Evolutionary conservation across 1,140 invertebrate genomes (phyloP).

Genomic region (Heliothis virescens): DNA sequence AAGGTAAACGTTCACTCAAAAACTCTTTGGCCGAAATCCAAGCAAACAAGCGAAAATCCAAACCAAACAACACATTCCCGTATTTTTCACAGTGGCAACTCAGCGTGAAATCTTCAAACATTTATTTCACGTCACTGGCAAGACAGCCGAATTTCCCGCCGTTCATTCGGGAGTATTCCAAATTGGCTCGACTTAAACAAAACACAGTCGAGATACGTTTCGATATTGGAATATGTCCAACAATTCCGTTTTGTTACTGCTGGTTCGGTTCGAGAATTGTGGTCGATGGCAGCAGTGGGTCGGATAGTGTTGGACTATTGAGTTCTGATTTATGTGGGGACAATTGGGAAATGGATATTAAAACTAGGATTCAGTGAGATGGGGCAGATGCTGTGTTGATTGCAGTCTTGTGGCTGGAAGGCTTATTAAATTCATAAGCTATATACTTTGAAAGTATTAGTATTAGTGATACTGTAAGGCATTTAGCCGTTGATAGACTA

Average conservation of each 20-base stretch:
- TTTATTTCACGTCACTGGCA: constrained; percentile 15
- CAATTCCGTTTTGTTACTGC: constrained; percentile 13
- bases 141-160: background rate
- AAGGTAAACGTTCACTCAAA: background rate
- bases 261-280: constrained; percentile 11
- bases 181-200: constrained; percentile 33
- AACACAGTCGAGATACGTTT: constrained; percentile 37
- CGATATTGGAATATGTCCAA: constrained; percentile 43
- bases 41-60: background rate
- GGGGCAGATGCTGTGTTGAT: too few species aligned
- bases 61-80: background rate
- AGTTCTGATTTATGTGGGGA: background rate
- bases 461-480: too few species aligned
- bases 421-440: background rate
- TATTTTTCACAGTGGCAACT: constrained; percentile 22
- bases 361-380: background rate
- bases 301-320: background rate
- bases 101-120: constrained; percentile 22
- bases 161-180: constrained; percentile 8
- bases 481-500: too few species aligned
- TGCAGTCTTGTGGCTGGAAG: too few species aligned
- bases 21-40: constrained; percentile 3
- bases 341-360: background rate
- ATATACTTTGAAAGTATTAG: background rate
- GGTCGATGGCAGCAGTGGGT: background rate